These are phyloP conservation scores for Timema podura DNA, from an alignment of 2,888 invertebrate genomes.

Conservation along the genomic window DNA sequence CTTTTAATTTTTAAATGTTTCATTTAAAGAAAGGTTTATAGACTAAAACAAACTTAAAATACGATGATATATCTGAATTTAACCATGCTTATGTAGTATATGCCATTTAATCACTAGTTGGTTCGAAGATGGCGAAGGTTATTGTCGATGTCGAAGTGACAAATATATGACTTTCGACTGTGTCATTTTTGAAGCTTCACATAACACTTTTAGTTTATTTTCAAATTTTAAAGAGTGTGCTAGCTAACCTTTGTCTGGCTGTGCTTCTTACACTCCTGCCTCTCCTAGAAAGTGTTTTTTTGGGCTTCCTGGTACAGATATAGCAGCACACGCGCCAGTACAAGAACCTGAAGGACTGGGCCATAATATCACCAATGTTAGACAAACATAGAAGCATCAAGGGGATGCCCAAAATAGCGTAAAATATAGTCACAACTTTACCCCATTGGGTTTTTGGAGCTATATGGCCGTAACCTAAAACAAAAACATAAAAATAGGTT, in stretches of 20 bases:
- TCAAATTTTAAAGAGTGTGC: no score
- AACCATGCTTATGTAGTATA: no score
- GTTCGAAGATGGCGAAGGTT: no score
- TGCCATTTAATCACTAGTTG: no score
- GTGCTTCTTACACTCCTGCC: slow-evolving; percentile 44
- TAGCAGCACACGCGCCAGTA: slow-evolving; percentile 92
- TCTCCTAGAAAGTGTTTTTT: slow-evolving; percentile 28
- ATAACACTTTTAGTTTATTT: no score
- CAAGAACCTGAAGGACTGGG: slow-evolving; percentile 87
- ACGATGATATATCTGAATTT: no score
- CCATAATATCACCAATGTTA: slow-evolving; percentile 92
- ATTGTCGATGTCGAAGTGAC: no score
- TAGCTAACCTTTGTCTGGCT: slow-evolving; percentile 39
- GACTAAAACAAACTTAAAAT: no score
- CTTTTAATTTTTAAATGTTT: no score
- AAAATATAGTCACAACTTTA: slow-evolving; percentile 92
- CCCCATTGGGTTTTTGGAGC: slow-evolving; percentile 91
- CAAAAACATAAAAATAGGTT: not conserved
- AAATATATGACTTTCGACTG: no score
- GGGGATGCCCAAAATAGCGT: slow-evolving; percentile 92
- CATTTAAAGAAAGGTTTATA: no score
- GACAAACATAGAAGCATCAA: slow-evolving; percentile 92
- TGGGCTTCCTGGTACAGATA: slow-evolving; percentile 75
- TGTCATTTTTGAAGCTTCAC: no score
- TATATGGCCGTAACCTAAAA: slow-evolving; percentile 88